These are phyloP conservation scores for Boleophthalmus pectinirostris DNA, from an alignment of 2,113 vertebrate genomes.

Conservation along the genomic window DNA sequence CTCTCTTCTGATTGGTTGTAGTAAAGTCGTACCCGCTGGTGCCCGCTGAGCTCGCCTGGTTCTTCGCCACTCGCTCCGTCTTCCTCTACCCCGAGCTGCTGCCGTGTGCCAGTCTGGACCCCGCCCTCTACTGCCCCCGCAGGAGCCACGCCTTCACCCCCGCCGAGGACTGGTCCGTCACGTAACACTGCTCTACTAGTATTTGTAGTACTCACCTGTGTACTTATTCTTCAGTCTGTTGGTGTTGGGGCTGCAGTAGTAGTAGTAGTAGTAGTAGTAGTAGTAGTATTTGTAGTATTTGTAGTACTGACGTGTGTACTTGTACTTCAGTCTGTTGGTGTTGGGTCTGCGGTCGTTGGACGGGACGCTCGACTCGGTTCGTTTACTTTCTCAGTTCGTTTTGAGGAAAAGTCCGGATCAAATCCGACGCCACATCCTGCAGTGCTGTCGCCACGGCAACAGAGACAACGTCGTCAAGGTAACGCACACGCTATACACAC, in stretches of 20 bases:
- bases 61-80: constrained; percentile 84
- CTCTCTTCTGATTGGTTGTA: constrained; percentile 40
- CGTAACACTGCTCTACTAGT: no score
- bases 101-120: constrained; percentile 83
- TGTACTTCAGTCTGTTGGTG: constrained; percentile 81
- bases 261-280: no score
- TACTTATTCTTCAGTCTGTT: not conserved
- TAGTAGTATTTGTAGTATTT: no score
- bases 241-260: no score
- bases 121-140: constrained; percentile 74
- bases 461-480: constrained; percentile 84
- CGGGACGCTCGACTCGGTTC: constrained; percentile 78
- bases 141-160: constrained; percentile 86
- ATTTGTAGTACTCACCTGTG: not conserved
- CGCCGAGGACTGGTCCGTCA: constrained; percentile 89
- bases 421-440: constrained; percentile 82
- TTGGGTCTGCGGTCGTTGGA: constrained; percentile 91
- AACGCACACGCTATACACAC: no score
- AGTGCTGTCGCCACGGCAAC: constrained; percentile 79
- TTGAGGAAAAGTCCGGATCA: constrained; percentile 86
- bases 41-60: constrained; percentile 87
- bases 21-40: constrained; percentile 78
- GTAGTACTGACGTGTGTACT: not conserved
- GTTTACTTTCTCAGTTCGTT: constrained; percentile 89
- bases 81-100: constrained; percentile 93